phyloP scores from a whole-genome alignment of 2,888 invertebrate species.

The Xylocampa areola region DNA sequence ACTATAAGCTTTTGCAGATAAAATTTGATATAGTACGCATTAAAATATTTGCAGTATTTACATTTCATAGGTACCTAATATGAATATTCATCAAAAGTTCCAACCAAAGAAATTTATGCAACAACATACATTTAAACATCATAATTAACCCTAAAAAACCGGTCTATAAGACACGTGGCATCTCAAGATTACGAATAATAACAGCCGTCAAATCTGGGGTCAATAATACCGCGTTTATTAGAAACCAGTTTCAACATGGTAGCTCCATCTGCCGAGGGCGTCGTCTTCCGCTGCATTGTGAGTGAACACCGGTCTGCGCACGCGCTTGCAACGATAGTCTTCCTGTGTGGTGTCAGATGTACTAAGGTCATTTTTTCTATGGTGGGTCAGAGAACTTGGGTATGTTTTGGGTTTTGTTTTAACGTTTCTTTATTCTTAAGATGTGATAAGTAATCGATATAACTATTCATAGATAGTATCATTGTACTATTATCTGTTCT shows the following conservation, averaged over 20 bases:
- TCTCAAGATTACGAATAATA: conserved; percentile 64
- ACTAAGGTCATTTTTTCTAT: conserved; percentile 55
- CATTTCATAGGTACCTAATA: not conserved
- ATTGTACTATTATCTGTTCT: no score
- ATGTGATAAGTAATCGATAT: not conserved
- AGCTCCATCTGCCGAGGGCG: conserved; percentile 83
- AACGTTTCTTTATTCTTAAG: no score
- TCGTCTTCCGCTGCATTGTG: conserved; percentile 88
- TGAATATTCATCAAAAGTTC: conserved; percentile 8
- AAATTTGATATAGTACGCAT: no score
- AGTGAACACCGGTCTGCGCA: conserved; percentile 78
- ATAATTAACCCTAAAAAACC: conserved; percentile 47
- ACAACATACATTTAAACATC: conserved; percentile 10
- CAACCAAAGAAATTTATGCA: conserved; percentile 15
- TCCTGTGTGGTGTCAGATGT: conserved; percentile 53
- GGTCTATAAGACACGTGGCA: conserved; percentile 63
- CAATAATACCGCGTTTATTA: conserved; percentile 77
- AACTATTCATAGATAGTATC: no score
- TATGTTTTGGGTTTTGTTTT: conserved; percentile 1
- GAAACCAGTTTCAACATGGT: conserved; percentile 78
- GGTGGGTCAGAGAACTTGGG: conserved; percentile 55
- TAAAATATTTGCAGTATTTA: no score
- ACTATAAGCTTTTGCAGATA: no score
- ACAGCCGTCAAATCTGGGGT: conserved; percentile 70
- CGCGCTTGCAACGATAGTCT: conserved; percentile 76